A percentile compares a stretch with the other conserved stretches of the same genome.
phyloP scores from a whole-genome alignment of 2,888 invertebrate species.

The Melitaea athalia region DNA sequence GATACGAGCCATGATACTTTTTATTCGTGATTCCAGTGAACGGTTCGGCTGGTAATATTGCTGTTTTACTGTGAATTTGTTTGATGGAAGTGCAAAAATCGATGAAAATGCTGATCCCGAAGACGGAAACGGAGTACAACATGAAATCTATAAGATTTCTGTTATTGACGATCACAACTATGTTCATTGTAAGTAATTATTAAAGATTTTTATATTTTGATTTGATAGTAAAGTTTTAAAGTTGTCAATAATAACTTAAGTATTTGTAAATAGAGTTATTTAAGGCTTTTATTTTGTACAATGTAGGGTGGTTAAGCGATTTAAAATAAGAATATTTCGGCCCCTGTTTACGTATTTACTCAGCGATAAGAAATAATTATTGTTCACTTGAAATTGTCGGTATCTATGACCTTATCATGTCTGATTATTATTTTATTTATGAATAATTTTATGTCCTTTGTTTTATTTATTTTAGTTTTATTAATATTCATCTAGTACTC shows the following conservation, averaged over 20 bases:
- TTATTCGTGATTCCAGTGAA: conserved; percentile 11
- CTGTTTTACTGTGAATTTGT: conserved; percentile 44
- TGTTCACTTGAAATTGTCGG: conserved; percentile 1
- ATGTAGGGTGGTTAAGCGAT: too few relatives aligned
- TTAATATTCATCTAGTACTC: too few relatives aligned
- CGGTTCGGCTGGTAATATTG: conserved; percentile 20
- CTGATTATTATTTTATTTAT: neutral
- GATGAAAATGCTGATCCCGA: conserved; percentile 62
- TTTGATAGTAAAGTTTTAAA: neutral
- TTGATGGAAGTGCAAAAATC: conserved; percentile 42
- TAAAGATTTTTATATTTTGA: neutral
- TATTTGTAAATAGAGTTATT: neutral
- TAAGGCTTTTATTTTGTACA: neutral
- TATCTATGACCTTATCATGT: neutral
- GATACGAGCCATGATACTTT: conserved; percentile 23
- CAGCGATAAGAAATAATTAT: conserved; percentile 2
- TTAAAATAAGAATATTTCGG: neutral
- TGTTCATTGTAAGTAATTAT: conserved; percentile 70
- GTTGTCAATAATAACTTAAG: neutral
- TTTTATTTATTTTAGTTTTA: too few relatives aligned
- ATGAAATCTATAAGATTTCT: conserved; percentile 77
- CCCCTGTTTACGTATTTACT: neutral
- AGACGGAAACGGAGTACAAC: conserved; percentile 71
- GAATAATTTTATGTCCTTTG: conserved; percentile 33
- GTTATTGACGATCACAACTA: conserved; percentile 69